Percentiles rank a stretch among this genome's conserved stretches.
These are phyloP conservation scores for Gila robusta DNA, from an alignment of 2,797 vertebrate species.

Conservation along the genomic window DNA sequence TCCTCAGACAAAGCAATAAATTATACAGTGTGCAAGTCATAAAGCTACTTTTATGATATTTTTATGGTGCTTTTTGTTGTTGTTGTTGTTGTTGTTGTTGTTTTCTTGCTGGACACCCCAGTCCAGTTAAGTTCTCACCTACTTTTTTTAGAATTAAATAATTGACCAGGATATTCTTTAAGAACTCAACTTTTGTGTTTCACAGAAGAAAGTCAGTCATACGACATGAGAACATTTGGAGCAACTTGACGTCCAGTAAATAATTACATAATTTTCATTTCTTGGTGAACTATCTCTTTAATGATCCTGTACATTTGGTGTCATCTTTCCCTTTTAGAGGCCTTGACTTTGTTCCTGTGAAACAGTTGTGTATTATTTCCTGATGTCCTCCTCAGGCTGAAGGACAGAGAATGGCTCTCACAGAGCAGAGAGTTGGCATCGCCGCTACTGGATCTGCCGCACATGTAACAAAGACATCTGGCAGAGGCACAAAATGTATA, in stretches of 20 bases:
- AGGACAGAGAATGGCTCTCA: conserved; percentile 45
- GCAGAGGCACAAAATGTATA: conserved; percentile 51
- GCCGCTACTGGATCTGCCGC: conserved; percentile 37
- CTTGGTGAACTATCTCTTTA: conserved; percentile 10
- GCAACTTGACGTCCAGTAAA: background rate
- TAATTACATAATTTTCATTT: conserved; percentile 11
- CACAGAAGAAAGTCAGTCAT: background rate
- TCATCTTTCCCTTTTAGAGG: conserved; percentile 28
- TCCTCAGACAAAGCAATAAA: background rate
- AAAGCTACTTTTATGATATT: background rate
- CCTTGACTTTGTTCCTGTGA: conserved; percentile 41
- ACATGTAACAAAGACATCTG: conserved; percentile 52
- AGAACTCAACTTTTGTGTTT: background rate
- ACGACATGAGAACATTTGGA: background rate
- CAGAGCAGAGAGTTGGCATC: conserved; percentile 19
- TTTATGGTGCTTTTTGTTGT: background rate
- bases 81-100: no score
- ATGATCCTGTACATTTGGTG: conserved; percentile 8
- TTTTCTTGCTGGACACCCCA: background rate
- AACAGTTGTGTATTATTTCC: conserved; percentile 50
- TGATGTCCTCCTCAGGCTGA: conserved; percentile 41
- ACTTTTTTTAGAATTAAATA: background rate
- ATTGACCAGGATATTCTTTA: background rate
- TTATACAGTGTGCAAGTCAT: background rate
- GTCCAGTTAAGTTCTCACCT: background rate